Conservation (phyloP, 2,797 vertebrate genomes). For the Rhinichthys osculus region DNA sequence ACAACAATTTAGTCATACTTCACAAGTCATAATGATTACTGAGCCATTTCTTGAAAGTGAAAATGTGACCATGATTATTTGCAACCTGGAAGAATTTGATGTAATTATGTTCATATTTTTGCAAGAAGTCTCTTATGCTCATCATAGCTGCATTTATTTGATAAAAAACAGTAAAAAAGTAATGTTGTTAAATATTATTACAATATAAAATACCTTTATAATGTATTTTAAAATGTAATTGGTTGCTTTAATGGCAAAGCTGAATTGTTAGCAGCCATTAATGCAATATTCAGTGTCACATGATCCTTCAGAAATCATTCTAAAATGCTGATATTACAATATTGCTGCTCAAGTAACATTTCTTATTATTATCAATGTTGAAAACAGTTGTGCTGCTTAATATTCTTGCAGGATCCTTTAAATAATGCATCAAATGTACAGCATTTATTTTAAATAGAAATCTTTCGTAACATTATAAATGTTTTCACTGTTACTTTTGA, state of each 20-base stretch:
- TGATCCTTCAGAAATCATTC: background rate
- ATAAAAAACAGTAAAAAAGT: background rate
- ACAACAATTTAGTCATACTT: slow-evolving; percentile 12
- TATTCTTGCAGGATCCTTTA: background rate
- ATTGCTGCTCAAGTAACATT: background rate
- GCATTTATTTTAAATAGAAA: background rate
- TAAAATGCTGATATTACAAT: background rate
- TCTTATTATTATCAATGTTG: background rate
- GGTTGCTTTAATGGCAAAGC: background rate
- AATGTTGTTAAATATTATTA: background rate
- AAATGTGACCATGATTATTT: background rate
- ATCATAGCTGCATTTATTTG: background rate
- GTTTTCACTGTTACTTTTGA: background rate
- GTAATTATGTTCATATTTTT: background rate
- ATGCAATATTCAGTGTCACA: background rate
- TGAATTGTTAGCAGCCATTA: background rate
- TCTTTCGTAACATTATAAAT: background rate
- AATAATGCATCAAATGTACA: background rate
- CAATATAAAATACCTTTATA: background rate
- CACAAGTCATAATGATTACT: background rate
- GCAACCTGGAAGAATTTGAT: background rate
- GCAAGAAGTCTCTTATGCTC: background rate
- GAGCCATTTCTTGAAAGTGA: background rate
- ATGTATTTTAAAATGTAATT: background rate
- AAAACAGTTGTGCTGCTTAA: background rate